A percentile compares a stretch with the other conserved stretches of the same genome.
These are phyloP conservation scores for Drosophila anomalipes DNA, from an alignment of 2,888 invertebrate genomes.

Conservation along the genomic window DNA sequence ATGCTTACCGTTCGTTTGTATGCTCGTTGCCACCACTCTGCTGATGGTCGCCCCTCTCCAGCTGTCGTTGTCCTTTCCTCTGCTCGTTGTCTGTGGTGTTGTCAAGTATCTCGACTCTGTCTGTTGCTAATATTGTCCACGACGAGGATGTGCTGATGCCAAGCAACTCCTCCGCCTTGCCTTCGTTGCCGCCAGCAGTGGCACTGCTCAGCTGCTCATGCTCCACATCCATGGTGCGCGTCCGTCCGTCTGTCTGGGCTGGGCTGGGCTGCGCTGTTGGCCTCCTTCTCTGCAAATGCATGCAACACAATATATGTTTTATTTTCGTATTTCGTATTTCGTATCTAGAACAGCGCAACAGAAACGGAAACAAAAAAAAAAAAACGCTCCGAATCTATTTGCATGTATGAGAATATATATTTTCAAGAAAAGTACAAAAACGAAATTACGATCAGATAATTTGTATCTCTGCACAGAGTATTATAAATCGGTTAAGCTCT, in stretches of 20 bases:
- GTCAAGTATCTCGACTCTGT: conserved; percentile 47
- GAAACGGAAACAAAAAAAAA: not conserved
- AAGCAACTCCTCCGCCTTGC: conserved; percentile 55
- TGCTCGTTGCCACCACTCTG: conserved; percentile 32
- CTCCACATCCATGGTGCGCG: conserved; percentile 28
- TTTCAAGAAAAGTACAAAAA: not conserved
- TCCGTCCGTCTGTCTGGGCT: not conserved
- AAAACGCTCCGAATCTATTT: not conserved
- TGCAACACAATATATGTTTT: conserved; percentile 15
- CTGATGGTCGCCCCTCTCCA: not conserved
- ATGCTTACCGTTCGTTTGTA: conserved; percentile 51
- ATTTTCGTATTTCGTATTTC: conserved; percentile 25
- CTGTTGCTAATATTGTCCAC: conserved; percentile 81
- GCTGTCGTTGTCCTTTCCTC: not conserved
- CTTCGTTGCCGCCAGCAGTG: conserved; percentile 15
- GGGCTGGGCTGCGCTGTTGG: conserved; percentile 22
- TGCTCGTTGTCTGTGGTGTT: conserved; percentile 19
- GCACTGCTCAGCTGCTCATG: conserved; percentile 12
- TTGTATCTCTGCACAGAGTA: not conserved
- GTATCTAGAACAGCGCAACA: not conserved
- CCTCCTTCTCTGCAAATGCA: conserved; percentile 33
- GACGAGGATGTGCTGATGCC: conserved; percentile 79
- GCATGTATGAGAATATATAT: not conserved
- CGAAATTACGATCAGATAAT: not conserved
- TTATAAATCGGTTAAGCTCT: not conserved